phyloP scores from a whole-genome alignment of 2,797 vertebrate species.

The Dendrocincla tyrannina region DNA sequence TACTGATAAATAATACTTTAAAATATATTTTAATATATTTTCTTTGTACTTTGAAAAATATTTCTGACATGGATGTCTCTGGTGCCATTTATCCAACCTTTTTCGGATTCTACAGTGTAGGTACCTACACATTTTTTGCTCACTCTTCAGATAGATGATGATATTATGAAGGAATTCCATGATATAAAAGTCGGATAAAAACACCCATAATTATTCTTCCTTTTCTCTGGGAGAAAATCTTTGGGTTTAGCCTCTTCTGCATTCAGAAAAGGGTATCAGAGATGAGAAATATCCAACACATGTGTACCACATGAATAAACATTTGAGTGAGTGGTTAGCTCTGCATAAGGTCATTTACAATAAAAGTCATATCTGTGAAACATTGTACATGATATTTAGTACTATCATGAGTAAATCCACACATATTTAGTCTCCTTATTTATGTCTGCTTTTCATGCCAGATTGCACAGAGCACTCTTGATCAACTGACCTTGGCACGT shows the following conservation, averaged over 20 bases:
- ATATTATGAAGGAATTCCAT: background rate
- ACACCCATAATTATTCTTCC: background rate
- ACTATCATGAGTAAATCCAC: background rate
- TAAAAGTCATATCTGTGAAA: background rate
- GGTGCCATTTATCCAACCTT: background rate
- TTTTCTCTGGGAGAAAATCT: background rate
- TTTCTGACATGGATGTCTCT: background rate
- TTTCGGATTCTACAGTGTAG: background rate
- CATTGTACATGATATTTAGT: background rate
- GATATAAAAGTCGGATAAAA: background rate
- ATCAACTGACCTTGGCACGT: background rate
- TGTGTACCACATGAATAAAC: background rate
- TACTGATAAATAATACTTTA: background rate
- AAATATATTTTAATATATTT: background rate
- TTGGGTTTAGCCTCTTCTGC: background rate
- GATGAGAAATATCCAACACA: background rate
- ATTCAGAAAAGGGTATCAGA: background rate
- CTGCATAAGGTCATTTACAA: background rate
- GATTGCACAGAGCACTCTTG: background rate
- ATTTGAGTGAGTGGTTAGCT: background rate
- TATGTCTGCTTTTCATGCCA: background rate
- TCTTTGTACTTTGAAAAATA: background rate
- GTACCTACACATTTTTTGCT: background rate
- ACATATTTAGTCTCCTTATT: background rate
- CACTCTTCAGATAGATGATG: background rate